phyloP scores from a whole-genome alignment of 1,140 invertebrate genomes.

The Conus betulinus region DNA sequence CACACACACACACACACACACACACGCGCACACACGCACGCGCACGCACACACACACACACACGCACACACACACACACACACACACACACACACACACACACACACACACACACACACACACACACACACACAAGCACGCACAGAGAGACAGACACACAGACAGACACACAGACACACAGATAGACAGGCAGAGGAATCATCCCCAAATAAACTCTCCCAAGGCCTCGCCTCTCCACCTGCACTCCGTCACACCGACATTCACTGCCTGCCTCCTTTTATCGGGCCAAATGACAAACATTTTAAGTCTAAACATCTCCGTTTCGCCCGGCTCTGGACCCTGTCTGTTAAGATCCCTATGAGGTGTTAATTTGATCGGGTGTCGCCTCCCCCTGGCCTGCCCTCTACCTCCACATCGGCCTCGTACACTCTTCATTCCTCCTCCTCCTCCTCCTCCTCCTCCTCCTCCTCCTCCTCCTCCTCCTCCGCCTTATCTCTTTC shows the following conservation, averaged over 20 bases:
- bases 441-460: background rate
- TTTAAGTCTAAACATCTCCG: background rate
- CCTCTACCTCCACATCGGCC: background rate
- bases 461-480: background rate
- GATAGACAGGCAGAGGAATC: too few species aligned
- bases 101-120: too few species aligned
- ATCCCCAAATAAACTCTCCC: too few species aligned
- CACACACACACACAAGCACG: too few species aligned
- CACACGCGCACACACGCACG: too few species aligned
- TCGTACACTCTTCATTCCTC: background rate
- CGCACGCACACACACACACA: too few species aligned
- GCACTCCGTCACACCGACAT: background rate
- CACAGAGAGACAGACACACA: too few species aligned
- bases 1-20: too few species aligned
- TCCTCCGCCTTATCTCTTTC: background rate
- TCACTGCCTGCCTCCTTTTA: background rate
- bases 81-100: too few species aligned
- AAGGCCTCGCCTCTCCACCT: background rate
- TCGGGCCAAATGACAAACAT: background rate
- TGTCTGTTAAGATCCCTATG: background rate
- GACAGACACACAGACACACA: too few species aligned
- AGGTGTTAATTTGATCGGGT: background rate
- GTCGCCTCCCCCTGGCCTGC: background rate
- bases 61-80: too few species aligned
- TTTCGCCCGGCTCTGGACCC: background rate